phyloP scores from a whole-genome alignment of 2,113 vertebrate genomes.

The Apteryx mantelli region DNA sequence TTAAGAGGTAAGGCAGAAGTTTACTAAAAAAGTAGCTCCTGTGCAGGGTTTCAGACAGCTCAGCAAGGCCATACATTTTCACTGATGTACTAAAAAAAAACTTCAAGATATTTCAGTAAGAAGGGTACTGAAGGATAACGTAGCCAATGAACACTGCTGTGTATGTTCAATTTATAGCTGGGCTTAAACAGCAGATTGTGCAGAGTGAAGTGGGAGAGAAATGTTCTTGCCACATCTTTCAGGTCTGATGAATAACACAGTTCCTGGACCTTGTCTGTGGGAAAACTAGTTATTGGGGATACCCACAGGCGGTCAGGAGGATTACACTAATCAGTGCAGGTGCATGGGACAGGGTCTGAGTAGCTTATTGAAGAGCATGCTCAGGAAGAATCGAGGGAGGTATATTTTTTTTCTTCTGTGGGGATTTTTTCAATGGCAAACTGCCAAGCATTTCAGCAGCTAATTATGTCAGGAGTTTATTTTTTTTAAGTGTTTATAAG shows the following conservation, averaged over 20 bases:
- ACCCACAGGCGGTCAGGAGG: slow-evolving; percentile 34
- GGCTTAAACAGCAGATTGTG: neutral
- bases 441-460: slow-evolving; percentile 60
- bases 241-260: neutral
- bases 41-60: neutral
- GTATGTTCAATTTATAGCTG: neutral
- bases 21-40: neutral
- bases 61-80: neutral
- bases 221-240: neutral
- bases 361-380: neutral
- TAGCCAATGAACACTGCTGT: rapidly evolving
- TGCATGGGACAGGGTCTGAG: neutral
- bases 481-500: slow-evolving; percentile 74
- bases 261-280: slow-evolving; percentile 28
- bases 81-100: neutral
- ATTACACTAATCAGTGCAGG: slow-evolving; percentile 43
- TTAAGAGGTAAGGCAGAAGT: neutral
- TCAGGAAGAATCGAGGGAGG: neutral
- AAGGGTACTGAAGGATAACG: neutral
- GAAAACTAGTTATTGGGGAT: slow-evolving; percentile 40
- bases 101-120: rapidly evolving
- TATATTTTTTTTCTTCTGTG: neutral
- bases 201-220: neutral
- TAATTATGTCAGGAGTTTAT: slow-evolving; percentile 65
- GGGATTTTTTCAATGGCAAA: slow-evolving; percentile 33